These are phyloP conservation scores for Chloroclysta siterata DNA, from an alignment of 2,888 invertebrate genomes.

Conservation along the genomic window DNA sequence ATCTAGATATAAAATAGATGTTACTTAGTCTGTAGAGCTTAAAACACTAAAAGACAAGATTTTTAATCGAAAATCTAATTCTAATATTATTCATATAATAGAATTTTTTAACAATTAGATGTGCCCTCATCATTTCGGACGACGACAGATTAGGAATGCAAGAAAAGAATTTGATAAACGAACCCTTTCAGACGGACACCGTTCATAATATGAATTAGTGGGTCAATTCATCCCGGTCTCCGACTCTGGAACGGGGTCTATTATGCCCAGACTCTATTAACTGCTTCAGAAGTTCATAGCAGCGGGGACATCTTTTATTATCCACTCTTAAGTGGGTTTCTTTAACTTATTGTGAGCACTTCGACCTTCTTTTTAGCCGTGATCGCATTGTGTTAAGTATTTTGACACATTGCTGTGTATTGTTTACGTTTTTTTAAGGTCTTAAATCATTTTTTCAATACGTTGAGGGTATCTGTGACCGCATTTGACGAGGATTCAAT, in stretches of 20 bases:
- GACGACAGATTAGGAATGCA: conserved; percentile 54
- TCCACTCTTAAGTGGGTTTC: conserved; percentile 58
- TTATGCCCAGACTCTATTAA: conserved; percentile 74
- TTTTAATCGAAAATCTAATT: too few relatives aligned
- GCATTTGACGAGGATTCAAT: conserved; percentile 72
- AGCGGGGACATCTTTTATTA: conserved; percentile 66
- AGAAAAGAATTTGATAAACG: conserved; percentile 52
- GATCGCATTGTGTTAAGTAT: conserved; percentile 74
- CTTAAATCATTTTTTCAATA: conserved; percentile 72
- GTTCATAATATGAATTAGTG: conserved; percentile 71
- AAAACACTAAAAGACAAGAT: too few relatives aligned
- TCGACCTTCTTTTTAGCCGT: conserved; percentile 56
- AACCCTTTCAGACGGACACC: conserved; percentile 65
- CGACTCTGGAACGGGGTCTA: conserved; percentile 56
- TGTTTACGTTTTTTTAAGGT: conserved; percentile 72
- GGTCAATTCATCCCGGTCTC: conserved; percentile 63
- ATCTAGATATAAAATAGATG: too few relatives aligned
- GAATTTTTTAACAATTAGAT: not conserved
- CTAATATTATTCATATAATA: not conserved
- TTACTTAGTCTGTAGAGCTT: too few relatives aligned
- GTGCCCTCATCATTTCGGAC: conserved; percentile 37
- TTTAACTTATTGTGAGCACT: conserved; percentile 60
- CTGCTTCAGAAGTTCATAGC: conserved; percentile 83
- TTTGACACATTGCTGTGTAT: conserved; percentile 80
- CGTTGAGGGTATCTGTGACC: conserved; percentile 45